These are phyloP conservation scores for Pampus argenteus DNA, from an alignment of 2,797 vertebrate genomes.

Conservation along the genomic window DNA sequence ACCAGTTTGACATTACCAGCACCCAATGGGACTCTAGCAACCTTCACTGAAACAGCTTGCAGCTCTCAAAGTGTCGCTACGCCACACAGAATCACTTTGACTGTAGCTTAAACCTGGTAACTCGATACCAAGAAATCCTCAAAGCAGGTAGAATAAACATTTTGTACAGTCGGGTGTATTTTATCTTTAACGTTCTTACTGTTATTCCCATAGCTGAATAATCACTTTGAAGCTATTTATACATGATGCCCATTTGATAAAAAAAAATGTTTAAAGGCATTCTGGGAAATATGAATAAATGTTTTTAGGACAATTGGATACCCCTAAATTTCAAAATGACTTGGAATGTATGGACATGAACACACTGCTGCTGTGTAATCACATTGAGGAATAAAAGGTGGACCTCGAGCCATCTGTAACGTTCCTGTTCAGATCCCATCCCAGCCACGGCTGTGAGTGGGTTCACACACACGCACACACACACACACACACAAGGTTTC, in stretches of 20 bases:
- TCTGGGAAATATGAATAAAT: neutral
- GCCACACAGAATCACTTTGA: neutral
- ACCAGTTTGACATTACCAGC: conserved; percentile 14
- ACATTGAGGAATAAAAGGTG: conserved; percentile 15
- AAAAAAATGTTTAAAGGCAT: conserved; percentile 2
- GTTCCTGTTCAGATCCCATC: conserved; percentile 22
- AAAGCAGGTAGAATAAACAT: neutral
- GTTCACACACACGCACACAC: neutral
- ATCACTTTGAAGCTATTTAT: conserved; percentile 23
- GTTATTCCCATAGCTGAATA: conserved; percentile 18
- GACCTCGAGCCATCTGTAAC: neutral
- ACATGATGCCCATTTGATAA: neutral
- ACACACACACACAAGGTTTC: conserved; percentile 58
- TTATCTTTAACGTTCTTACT: conserved; percentile 4
- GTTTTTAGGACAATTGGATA: conserved; percentile 4
- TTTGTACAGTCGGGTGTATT: neutral
- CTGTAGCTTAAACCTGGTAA: neutral
- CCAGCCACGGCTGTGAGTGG: conserved; percentile 1
- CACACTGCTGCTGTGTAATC: neutral
- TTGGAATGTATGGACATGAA: conserved; percentile 40
- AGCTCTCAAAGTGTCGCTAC: neutral
- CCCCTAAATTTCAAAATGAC: conserved; percentile 17
- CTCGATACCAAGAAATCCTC: neutral
- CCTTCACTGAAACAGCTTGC: neutral
- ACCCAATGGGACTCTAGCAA: neutral